Conservation (phyloP, 1,140 invertebrate genomes). For the Cheumatopsyche charites region DNA sequence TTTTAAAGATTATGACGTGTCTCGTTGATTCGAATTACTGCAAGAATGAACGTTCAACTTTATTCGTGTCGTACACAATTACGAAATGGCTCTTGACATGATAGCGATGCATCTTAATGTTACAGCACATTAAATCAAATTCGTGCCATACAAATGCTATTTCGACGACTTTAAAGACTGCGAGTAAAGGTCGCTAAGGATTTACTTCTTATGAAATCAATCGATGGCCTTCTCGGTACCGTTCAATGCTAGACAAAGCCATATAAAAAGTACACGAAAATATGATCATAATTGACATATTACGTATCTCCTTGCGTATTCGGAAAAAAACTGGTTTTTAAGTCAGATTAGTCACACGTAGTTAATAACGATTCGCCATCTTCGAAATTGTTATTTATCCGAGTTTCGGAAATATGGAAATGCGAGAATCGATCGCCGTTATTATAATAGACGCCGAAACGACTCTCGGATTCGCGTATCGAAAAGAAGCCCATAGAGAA, state of each 20-base stretch:
- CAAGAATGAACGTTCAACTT: too few relatives aligned
- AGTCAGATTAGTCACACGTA: too few relatives aligned
- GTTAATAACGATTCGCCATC: background rate
- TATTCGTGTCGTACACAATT: too few relatives aligned
- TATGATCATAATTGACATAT: slow-evolving; percentile 10
- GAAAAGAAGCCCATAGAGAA: background rate
- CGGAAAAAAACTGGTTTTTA: background rate
- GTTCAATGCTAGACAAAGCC: background rate
- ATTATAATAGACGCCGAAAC: background rate
- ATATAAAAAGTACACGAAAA: slow-evolving; percentile 8
- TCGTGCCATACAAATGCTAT: too few relatives aligned
- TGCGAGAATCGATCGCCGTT: background rate
- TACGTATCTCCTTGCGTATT: background rate
- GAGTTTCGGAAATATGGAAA: background rate
- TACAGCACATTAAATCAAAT: too few relatives aligned
- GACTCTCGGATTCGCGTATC: background rate
- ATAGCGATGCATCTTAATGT: too few relatives aligned
- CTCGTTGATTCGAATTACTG: too few relatives aligned
- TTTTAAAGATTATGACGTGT: too few relatives aligned
- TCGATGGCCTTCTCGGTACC: slow-evolving; percentile 5
- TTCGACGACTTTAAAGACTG: background rate
- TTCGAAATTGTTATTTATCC: slow-evolving; percentile 8
- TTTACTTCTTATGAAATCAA: slow-evolving; percentile 19
- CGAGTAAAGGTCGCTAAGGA: background rate
- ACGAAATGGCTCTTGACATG: too few relatives aligned